Conservation (phyloP, 23 tunicate genomes). For the Diplosoma virens region DNA sequence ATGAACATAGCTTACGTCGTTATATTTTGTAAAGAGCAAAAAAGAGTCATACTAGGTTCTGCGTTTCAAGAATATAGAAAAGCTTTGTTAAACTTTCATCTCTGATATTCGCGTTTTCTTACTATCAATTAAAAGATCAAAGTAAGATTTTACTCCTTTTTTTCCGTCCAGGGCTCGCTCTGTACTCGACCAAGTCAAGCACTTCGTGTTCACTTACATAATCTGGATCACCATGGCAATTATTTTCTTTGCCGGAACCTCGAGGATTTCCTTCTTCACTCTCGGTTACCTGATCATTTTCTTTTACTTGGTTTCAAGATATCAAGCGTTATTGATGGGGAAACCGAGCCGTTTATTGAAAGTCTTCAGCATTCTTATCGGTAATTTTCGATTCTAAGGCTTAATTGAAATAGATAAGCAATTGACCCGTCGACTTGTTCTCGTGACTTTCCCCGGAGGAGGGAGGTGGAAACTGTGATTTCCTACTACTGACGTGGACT, state of each 20-base stretch:
- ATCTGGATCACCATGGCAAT: conserved; percentile 87
- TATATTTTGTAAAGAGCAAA: too few species aligned
- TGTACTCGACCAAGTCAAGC: conserved; percentile 72
- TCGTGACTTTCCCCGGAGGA: too few species aligned
- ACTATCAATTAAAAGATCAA: neutral
- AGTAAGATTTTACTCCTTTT: neutral
- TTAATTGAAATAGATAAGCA: too few species aligned
- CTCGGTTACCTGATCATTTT: conserved; percentile 88
- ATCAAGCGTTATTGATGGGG: conserved; percentile 59
- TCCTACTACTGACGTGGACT: too few species aligned
- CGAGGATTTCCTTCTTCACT: conserved; percentile 83
- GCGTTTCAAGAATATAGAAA: neutral
- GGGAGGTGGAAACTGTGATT: too few species aligned
- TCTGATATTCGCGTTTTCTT: neutral
- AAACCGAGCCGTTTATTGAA: conserved; percentile 43
- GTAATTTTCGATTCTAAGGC: too few species aligned
- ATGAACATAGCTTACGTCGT: too few species aligned
- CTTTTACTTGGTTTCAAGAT: conserved; percentile 65
- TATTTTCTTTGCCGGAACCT: conserved; percentile 83
- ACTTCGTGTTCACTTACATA: conserved; percentile 58
- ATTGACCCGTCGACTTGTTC: too few species aligned
- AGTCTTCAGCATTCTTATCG: conserved; percentile 61
- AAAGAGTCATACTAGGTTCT: too few species aligned
- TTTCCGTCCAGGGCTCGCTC: conserved; percentile 35
- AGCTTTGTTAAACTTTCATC: neutral